phyloP scores from a whole-genome alignment of 2,888 invertebrate species.

The Meiosimyza decipiens region DNA sequence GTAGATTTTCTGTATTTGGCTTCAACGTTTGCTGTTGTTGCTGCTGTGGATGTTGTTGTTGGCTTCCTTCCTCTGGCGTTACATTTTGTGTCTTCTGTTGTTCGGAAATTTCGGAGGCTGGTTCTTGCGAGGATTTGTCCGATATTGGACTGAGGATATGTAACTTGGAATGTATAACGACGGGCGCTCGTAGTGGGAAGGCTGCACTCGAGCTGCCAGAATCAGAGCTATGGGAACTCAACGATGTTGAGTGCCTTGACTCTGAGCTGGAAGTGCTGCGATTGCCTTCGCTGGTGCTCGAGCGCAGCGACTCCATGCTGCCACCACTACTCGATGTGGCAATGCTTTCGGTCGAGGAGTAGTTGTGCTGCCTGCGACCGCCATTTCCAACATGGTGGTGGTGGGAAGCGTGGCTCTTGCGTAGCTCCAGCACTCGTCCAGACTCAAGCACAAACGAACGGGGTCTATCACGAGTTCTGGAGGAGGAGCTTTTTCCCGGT shows the following conservation, averaged over 20 bases:
- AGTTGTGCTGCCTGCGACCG: slow-evolving; percentile 55
- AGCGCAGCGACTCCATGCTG: slow-evolving; percentile 87
- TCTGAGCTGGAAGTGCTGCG: slow-evolving; percentile 87
- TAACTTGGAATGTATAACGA: slow-evolving; percentile 79
- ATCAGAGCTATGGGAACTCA: slow-evolving; percentile 89
- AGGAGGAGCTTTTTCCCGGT: slow-evolving; percentile 72
- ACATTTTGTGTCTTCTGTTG: slow-evolving; percentile 77
- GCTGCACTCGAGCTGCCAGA: slow-evolving; percentile 71
- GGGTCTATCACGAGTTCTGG: slow-evolving; percentile 73
- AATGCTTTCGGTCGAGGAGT: slow-evolving; percentile 84
- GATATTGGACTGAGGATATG: slow-evolving; percentile 91
- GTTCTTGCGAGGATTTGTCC: slow-evolving; percentile 90
- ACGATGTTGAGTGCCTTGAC: slow-evolving; percentile 83
- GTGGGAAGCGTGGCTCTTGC: slow-evolving; percentile 69
- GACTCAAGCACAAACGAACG: slow-evolving; percentile 72
- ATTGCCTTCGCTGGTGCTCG: slow-evolving; percentile 89
- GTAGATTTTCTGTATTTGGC: slow-evolving; percentile 37
- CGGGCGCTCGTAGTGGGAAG: slow-evolving; percentile 75
- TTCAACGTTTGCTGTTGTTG: slow-evolving; percentile 41
- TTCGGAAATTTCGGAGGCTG: slow-evolving; percentile 84
- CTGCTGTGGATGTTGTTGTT: slow-evolving; percentile 44
- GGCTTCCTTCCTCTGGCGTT: slow-evolving; percentile 70
- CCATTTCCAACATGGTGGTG: slow-evolving; percentile 67
- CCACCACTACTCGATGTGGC: slow-evolving; percentile 88
- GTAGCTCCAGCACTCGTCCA: slow-evolving; percentile 79